Conservation (phyloP, 2,797 vertebrate species). For the Lepilemur ruficaudatus region DNA sequence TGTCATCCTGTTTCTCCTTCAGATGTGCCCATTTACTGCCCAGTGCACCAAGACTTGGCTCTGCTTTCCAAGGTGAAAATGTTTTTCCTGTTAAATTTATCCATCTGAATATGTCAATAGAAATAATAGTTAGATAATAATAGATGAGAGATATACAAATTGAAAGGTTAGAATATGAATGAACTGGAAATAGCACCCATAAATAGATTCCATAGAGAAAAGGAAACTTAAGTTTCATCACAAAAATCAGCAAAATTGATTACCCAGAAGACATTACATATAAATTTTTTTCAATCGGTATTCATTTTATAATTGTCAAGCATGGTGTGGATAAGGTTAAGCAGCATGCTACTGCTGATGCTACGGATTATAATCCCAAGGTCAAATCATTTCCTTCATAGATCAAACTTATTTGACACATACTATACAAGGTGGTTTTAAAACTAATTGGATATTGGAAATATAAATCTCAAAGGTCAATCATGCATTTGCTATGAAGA, state of each 20-base stretch:
- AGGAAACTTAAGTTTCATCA: constrained; percentile 7
- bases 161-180: neutral
- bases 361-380: neutral
- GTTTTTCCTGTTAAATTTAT: neutral
- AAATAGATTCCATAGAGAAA: neutral
- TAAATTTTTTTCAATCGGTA: neutral
- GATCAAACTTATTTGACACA: neutral
- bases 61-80: neutral
- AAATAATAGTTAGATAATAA: neutral
- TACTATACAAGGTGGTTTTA: neutral
- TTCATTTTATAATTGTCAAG: neutral
- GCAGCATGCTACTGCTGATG: neutral
- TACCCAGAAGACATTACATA: neutral
- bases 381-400: neutral
- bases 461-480: constrained; percentile 2
- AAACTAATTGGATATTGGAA: neutral
- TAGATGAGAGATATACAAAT: neutral
- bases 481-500: neutral
- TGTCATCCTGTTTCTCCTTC: neutral
- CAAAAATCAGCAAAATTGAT: neutral
- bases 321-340: neutral
- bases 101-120: neutral
- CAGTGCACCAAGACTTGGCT: neutral
- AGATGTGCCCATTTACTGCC: neutral
- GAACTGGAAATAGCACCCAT: neutral